phyloP scores from a whole-genome alignment of 2,797 vertebrate genomes.

The Galaxias olidus region DNA sequence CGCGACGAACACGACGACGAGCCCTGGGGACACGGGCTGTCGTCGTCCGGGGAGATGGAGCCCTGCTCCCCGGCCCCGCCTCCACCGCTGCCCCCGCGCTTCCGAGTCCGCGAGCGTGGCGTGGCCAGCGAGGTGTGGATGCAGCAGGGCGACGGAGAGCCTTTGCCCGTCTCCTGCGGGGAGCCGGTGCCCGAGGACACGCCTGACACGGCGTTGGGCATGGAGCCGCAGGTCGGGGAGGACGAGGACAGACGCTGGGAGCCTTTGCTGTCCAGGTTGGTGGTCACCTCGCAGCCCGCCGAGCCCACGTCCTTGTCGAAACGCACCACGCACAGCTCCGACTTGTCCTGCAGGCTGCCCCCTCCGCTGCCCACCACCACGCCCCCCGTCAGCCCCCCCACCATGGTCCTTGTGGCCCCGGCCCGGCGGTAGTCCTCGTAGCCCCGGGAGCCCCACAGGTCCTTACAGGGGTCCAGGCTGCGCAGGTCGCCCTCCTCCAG shows the following conservation, averaged over 20 bases:
- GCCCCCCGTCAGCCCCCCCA: constrained; percentile 77
- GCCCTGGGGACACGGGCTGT: constrained; percentile 79
- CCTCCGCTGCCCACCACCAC: constrained; percentile 66
- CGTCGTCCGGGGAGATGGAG: constrained; percentile 76
- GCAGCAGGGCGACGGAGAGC: constrained; percentile 80
- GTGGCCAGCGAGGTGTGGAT: constrained; percentile 80
- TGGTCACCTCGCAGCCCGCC: constrained; percentile 73
- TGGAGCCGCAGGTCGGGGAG: constrained; percentile 73
- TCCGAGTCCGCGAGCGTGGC: constrained; percentile 78
- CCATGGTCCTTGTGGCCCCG: constrained; percentile 77
- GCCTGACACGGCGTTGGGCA: constrained; percentile 72
- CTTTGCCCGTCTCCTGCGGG: constrained; percentile 77
- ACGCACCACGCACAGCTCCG: constrained; percentile 81
- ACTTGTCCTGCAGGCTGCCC: constrained; percentile 74
- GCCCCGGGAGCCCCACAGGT: constrained; percentile 84
- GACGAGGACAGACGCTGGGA: constrained; percentile 72
- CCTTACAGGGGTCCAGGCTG: constrained; percentile 80
- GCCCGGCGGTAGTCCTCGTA: constrained; percentile 89
- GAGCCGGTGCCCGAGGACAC: constrained; percentile 73
- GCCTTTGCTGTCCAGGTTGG: constrained; percentile 78
- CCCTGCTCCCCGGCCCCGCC: constrained; percentile 27
- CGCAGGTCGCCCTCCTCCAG: constrained; percentile 82
- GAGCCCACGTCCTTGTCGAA: constrained; percentile 85
- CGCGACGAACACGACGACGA: constrained; percentile 79
- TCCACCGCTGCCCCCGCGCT: constrained; percentile 65